Evolutionary conservation across 2,888 invertebrate species (phyloP), one percentile per base, ranked within the genome.

Genomic region (Lasioglossum pauxillum): DNA sequence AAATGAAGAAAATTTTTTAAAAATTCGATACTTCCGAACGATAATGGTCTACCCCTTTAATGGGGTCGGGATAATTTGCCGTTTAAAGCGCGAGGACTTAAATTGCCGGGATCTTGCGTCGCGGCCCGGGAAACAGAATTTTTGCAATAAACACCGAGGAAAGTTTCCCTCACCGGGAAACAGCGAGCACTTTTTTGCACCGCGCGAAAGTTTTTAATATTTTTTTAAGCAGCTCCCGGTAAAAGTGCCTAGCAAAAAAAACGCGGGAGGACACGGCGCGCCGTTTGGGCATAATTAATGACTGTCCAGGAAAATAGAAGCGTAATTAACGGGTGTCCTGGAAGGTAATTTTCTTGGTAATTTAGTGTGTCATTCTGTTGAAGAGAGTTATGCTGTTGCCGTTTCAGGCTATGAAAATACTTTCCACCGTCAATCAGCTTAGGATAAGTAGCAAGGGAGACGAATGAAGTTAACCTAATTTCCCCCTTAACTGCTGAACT

Each of bases 291-390:
- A 72, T 87, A 87, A 87, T 87, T 87, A 87, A 87, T 87, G 86
- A 87, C 75, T 78, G 80, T 82, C 86, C 67, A 57, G 74, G 80
- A 86, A 83, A 87, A 85, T 82, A 78, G 86, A 82, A 75, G 80
- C 77, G 78, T 86, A 87, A 86, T 87, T 87, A 87, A 87, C 83
- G 87, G 78, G 80, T 78, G 87, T 69, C 75, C 77, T 60, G 49
- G 73, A 75, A 75, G 76, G 80, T 83, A 87, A 87, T 87, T 86
- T 87, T 83, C 82, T 83, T 83, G 73, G 86, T 80, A 85, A 82
- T 87, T 86, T 86, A 82, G 74, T 75, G 78, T 80, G 87, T 87
- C 87, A 78, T 75, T 80, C 80, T 8, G 31, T 31, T 5, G 27
- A 73, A 31, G 67, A 49, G 46, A 77, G 73, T 74, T 69, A 69